Percentiles rank a stretch among this genome's conserved stretches.
Conservation (phyloP, 2,113 vertebrate species). For the Siniperca chuatsi region DNA sequence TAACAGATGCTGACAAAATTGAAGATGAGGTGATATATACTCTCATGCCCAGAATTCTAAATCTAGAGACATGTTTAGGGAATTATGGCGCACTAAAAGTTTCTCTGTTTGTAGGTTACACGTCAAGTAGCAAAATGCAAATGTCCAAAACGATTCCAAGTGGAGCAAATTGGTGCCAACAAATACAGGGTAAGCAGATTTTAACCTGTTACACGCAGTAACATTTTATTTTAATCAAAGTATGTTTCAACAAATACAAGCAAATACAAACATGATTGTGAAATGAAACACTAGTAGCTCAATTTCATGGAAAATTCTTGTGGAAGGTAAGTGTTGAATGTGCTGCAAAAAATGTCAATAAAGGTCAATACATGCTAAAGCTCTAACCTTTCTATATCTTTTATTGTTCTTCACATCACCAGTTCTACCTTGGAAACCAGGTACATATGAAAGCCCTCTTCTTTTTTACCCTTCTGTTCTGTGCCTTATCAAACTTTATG, state of each 20-base stretch:
- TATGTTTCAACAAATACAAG: not conserved
- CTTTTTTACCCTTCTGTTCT: slow-evolving; percentile 47
- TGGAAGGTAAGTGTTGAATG: slow-evolving; percentile 44
- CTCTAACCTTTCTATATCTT: slow-evolving; percentile 78
- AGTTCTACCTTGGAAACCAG: slow-evolving; percentile 99
- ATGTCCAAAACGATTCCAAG: slow-evolving; percentile 98
- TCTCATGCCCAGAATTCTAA: not conserved
- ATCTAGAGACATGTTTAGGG: not conserved
- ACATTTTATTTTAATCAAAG: not conserved
- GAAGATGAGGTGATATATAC: slow-evolving; percentile 92
- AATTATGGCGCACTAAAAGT: slow-evolving; percentile 5
- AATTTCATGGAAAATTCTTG: not conserved
- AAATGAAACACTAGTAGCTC: not conserved
- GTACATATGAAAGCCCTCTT: slow-evolving; percentile 86
- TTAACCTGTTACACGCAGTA: not conserved
- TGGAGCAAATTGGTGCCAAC: slow-evolving; percentile 99
- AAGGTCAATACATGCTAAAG: slow-evolving; percentile 76
- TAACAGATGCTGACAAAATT: slow-evolving; percentile 98
- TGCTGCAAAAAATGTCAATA: slow-evolving; percentile 33
- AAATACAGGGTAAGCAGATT: slow-evolving; percentile 93
- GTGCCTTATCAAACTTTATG: slow-evolving; percentile 55
- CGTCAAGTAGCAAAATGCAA: slow-evolving; percentile 99
- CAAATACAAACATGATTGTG: not conserved
- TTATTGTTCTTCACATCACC: slow-evolving; percentile 90
- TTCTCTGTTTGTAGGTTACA: slow-evolving; percentile 88